phyloP scores from a whole-genome alignment of 2,888 invertebrate species.

The Selenia dentaria region DNA sequence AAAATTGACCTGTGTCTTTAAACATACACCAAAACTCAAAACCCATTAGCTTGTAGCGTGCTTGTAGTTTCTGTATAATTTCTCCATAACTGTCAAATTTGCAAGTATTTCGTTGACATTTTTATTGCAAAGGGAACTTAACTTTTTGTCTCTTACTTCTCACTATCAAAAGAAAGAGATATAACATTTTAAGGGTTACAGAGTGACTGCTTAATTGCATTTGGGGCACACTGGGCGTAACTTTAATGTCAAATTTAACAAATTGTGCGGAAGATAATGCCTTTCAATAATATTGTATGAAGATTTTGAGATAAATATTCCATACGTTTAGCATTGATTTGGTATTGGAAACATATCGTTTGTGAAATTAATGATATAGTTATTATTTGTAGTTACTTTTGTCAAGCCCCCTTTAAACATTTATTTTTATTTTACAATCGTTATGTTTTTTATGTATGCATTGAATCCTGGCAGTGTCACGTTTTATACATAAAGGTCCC shows the following conservation, averaged over 20 bases:
- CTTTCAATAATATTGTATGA: constrained; percentile 31
- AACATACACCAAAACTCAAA: background rate
- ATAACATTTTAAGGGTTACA: constrained; percentile 33
- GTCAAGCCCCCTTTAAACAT: too few species aligned
- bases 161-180: constrained; percentile 32
- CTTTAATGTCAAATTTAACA: constrained; percentile 71
- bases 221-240: constrained; percentile 75
- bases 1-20: too few species aligned
- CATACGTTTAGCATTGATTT: constrained; percentile 27
- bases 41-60: constrained; percentile 25
- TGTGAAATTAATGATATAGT: constrained; percentile 3
- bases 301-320: constrained; percentile 32
- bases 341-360: constrained; percentile 23
- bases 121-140: constrained; percentile 47
- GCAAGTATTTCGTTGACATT: constrained; percentile 49
- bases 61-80: constrained; percentile 57
- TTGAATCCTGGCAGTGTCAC: too few species aligned
- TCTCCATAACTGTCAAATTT: constrained; percentile 61
- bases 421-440: too few species aligned
- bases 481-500: too few species aligned
- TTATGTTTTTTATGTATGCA: too few species aligned
- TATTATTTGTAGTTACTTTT: background rate
- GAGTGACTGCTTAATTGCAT: constrained; percentile 53
- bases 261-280: constrained; percentile 69
- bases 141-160: constrained; percentile 38